Conservation (phyloP, 2,797 vertebrate genomes). For the Vireo griseus region DNA sequence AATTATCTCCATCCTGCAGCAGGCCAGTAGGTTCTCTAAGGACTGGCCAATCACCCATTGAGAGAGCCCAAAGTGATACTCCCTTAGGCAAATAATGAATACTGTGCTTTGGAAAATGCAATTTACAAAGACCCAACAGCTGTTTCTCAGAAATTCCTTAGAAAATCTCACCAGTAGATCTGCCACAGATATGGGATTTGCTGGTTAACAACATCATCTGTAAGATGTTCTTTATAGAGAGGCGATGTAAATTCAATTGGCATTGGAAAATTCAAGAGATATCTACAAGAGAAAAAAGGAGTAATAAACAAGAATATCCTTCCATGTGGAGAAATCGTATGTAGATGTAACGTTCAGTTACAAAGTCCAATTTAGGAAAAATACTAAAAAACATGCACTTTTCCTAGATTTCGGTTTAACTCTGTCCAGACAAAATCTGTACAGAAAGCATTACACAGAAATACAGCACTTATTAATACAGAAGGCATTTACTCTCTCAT, state of each 20-base stretch:
- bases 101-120: background rate
- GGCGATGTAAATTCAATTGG: slow-evolving; percentile 77
- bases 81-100: background rate
- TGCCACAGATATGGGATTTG: slow-evolving; percentile 89
- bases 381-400: background rate
- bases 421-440: background rate
- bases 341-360: background rate
- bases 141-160: background rate
- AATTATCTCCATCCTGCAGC: background rate
- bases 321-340: background rate
- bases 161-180: slow-evolving; percentile 84
- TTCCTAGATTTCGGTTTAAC: background rate
- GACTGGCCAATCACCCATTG: background rate
- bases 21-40: background rate
- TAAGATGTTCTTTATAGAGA: slow-evolving; percentile 77
- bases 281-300: slow-evolving; percentile 67
- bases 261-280: slow-evolving; percentile 84
- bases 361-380: accelerated
- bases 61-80: background rate
- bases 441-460: background rate
- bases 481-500: background rate
- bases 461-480: background rate
- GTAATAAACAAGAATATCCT: background rate
- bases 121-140: background rate
- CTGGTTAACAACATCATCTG: slow-evolving; percentile 76